Evolutionary conservation across 1,140 invertebrate species (phyloP).

Genomic region (Apis cerana): DNA sequence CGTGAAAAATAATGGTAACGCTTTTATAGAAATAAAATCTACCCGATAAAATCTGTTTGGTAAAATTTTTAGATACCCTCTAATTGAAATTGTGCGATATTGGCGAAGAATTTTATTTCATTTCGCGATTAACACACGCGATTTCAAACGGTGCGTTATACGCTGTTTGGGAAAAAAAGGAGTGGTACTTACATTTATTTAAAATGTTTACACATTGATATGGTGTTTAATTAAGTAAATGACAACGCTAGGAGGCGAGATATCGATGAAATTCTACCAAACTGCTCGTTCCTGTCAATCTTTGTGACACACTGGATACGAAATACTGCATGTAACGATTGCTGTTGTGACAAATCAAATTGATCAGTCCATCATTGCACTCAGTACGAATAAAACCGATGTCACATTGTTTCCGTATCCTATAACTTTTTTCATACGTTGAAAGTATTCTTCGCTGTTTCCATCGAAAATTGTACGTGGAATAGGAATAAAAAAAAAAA

Average conservation of each 20-base stretch:
- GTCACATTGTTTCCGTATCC: neutral
- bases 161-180: too few species aligned
- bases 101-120: neutral
- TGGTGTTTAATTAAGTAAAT: conserved; percentile 1
- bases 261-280: neutral
- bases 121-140: neutral
- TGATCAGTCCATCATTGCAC: conserved; percentile 2
- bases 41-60: neutral
- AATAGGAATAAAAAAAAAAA: too few species aligned
- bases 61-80: neutral
- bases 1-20: neutral
- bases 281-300: too few species aligned
- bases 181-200: neutral
- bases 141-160: neutral
- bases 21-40: too few species aligned
- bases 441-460: neutral
- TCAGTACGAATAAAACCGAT: neutral
- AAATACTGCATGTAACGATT: neutral
- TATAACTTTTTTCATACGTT: too few species aligned
- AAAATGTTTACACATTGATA: neutral
- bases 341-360: neutral
- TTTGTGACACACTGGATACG: neutral
- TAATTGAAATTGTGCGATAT: neutral
- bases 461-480: neutral
- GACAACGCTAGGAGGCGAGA: neutral